phyloP scores from a whole-genome alignment of 2,113 vertebrate genomes.

The Lates calcarifer region DNA sequence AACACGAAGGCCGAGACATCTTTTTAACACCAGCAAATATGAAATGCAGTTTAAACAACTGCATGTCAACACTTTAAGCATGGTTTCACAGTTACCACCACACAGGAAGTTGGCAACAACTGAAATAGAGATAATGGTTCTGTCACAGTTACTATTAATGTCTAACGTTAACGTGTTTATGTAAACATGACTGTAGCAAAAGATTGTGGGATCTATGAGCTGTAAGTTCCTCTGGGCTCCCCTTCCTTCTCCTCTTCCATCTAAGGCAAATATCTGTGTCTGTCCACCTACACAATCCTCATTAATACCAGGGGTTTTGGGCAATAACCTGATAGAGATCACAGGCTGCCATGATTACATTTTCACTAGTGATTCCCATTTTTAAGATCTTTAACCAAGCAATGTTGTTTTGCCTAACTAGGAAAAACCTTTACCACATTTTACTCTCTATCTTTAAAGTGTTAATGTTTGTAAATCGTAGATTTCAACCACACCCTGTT shows the following conservation, averaged over 20 bases:
- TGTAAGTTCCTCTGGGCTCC: neutral
- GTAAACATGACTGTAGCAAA: neutral
- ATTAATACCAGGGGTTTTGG: neutral
- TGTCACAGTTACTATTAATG: neutral
- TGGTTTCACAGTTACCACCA: neutral
- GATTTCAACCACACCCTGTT: neutral
- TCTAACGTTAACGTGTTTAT: neutral
- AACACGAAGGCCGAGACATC: neutral
- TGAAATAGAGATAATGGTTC: neutral
- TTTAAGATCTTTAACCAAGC: neutral
- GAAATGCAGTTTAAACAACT: too few relatives aligned
- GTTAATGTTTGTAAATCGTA: neutral
- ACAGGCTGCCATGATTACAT: neutral
- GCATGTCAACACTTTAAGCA: too few relatives aligned
- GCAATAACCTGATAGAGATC: neutral
- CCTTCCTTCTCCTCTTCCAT: neutral
- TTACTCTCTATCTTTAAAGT: too few relatives aligned
- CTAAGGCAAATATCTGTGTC: neutral
- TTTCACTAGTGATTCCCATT: neutral
- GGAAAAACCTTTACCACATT: neutral
- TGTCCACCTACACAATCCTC: neutral
- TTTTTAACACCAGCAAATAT: neutral
- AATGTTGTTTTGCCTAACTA: neutral
- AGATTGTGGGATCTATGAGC: neutral
- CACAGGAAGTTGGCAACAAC: neutral